Base-by-base conservation (phyloP, 2,888 invertebrate species). In the Megaustenia siamemsis region DNA sequence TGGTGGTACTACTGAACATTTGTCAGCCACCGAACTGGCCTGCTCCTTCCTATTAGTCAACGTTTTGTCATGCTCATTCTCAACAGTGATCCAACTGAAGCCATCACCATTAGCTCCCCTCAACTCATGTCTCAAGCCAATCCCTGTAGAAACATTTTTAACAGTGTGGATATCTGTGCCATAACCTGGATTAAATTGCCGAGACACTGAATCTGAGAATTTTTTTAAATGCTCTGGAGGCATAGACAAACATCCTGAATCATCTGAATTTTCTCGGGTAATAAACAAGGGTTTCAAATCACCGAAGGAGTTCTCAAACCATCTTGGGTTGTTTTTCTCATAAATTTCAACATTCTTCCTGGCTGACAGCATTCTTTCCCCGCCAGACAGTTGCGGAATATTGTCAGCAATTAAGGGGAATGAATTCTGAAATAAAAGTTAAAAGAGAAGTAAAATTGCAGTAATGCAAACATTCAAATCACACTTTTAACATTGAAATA, bases 311-410 rank as follows among this genome's bases (percentile, higher is more conserved):
- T 60, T 56, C 28, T 38, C 60, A 40, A 82, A 40, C 73, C 73
- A 82, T 5, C 43, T 15, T 60, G 82, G 82, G 24, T 82, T 82
- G 24, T 73, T 60, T 43, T 56, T 24, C 43, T 82, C 43, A 38
- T 60, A 82, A 0, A 21, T 21, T 73, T 71, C 28, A 28, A 40
- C 71, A 28, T 24, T 10, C 5, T 38, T n/a, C 1, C 1, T 73
- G 28, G 82, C 73, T 6, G 40, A 3, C 18, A 60, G 28, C 56
- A 82, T 21, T 60, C 24, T 10, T 1, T 12, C 5, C 8, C 82
- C 82, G 12, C 43, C 73, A 28, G 82, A 21, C 10, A 82, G 43
- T 40, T 82, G 5, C 28, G 12, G 6, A 32, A 82, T 60, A 60
- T 56, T 73, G 15, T 56, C 73, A 18, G 40, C 60, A 43, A 32